These are phyloP conservation scores for Hydra vulgaris DNA, from an alignment of 30 jellyfish, hydroid and myxozoan genomes.

Conservation along the genomic window DNA sequence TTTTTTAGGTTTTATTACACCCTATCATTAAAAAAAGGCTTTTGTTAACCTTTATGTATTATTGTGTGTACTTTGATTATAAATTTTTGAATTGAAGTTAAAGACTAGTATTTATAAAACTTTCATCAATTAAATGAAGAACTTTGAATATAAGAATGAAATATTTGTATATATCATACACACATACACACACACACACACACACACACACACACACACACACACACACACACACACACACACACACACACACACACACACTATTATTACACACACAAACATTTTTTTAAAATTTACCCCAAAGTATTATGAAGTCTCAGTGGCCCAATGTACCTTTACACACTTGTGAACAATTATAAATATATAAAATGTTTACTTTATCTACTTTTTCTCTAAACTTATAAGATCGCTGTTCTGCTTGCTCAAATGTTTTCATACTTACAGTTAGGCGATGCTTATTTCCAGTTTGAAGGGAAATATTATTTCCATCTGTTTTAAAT, in stretches of 20 bases:
- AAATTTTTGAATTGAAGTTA: too few species aligned
- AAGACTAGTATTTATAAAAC: too few species aligned
- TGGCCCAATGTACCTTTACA: too few species aligned
- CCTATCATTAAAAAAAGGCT: background rate
- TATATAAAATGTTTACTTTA: background rate
- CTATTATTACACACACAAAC: too few species aligned
- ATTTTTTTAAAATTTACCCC: too few species aligned
- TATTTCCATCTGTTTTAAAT: background rate
- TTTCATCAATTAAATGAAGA: background rate
- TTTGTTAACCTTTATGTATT: too few species aligned
- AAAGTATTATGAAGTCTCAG: too few species aligned
- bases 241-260: too few species aligned
- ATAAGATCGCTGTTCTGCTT: background rate
- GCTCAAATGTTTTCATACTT: background rate
- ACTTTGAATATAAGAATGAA: background rate
- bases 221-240: too few species aligned
- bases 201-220: too few species aligned
- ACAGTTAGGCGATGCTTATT: background rate
- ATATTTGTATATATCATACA: background rate
- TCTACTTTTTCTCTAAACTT: background rate
- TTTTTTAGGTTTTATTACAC: background rate
- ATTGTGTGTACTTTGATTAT: too few species aligned
- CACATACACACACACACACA: background rate
- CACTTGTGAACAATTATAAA: too few species aligned
- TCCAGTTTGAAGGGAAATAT: background rate